Percentiles rank a stretch among this genome's conserved stretches.
phyloP scores from a whole-genome alignment of 1,140 invertebrate genomes.

The Drosophila parvula region DNA sequence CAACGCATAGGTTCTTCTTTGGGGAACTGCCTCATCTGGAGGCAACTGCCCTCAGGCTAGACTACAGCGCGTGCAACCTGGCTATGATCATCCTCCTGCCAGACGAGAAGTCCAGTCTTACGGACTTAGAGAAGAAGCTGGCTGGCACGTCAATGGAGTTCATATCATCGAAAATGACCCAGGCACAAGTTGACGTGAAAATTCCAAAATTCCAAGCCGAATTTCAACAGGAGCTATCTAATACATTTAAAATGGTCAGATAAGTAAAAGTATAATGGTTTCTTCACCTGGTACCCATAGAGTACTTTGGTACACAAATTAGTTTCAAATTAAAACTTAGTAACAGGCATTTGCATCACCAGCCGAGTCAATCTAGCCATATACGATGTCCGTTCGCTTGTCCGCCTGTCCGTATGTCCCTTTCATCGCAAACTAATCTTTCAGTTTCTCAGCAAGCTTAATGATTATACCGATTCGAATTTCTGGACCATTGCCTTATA shows the following conservation, averaged over 20 bases:
- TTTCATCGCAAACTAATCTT: not conserved
- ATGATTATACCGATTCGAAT: not conserved
- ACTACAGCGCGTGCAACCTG: conserved; percentile 85
- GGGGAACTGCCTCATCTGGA: conserved; percentile 78
- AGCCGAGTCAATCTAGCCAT: not conserved
- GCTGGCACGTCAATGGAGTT: conserved; percentile 76
- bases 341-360: too few relatives aligned
- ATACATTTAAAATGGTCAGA: conserved; percentile 83
- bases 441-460: not conserved
- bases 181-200: conserved; percentile 84
- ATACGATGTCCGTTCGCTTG: too few relatives aligned
- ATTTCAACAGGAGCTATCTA: conserved; percentile 85
- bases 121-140: conserved; percentile 84
- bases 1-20: conserved; percentile 65
- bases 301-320: too few relatives aligned
- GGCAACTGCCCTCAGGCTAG: conserved; percentile 81
- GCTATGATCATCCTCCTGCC: conserved; percentile 87
- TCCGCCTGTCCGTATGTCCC: not conserved
- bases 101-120: conserved; percentile 84
- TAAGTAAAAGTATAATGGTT: not conserved
- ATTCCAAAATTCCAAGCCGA: conserved; percentile 90
- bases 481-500: too few relatives aligned
- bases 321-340: too few relatives aligned
- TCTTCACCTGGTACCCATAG: not conserved
- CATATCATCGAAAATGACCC: conserved; percentile 47